These are phyloP conservation scores for Hydrolagus colliei DNA, from an alignment of 2,797 vertebrate species.

Conservation along the genomic window DNA sequence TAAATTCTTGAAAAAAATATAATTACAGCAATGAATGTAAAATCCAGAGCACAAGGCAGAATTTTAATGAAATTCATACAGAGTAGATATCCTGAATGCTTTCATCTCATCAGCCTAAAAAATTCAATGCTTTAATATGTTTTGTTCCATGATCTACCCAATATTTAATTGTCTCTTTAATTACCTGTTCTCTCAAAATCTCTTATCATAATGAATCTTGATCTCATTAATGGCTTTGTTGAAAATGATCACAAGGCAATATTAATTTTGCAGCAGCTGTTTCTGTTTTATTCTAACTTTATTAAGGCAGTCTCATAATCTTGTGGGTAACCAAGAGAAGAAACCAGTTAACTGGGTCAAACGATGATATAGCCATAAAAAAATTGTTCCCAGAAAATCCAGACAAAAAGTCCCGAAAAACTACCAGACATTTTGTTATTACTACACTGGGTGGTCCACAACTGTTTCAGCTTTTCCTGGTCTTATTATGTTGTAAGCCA, in stretches of 20 bases:
- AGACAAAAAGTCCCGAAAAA: constrained; percentile 18
- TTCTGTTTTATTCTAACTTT: constrained; percentile 7
- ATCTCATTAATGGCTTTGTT: constrained; percentile 17
- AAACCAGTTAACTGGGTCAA: constrained; percentile 16
- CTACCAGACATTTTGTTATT: not conserved
- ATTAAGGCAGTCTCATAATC: not conserved
- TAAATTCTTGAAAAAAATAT: not conserved
- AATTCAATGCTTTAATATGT: not conserved
- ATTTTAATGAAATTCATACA: not conserved
- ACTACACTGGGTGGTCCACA: constrained; percentile 4
- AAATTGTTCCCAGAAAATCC: constrained; percentile 1
- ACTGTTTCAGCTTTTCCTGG: not conserved
- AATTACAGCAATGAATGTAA: not conserved
- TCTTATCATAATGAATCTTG: constrained; percentile 14
- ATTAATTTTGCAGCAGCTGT: constrained; percentile 1
- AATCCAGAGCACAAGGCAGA: not conserved
- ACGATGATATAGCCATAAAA: not conserved
- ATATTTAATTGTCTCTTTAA: not conserved
- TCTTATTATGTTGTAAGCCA: constrained; percentile 5
- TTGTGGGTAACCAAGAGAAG: not conserved
- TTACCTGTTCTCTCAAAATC: not conserved
- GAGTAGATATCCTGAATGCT: not conserved
- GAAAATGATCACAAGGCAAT: constrained; percentile 1
- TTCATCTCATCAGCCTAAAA: not conserved
- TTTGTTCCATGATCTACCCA: not conserved